Percentiles rank a stretch among this genome's conserved stretches.
Conservation (phyloP, 2,797 vertebrate species). For the Sebastes itinus region DNA sequence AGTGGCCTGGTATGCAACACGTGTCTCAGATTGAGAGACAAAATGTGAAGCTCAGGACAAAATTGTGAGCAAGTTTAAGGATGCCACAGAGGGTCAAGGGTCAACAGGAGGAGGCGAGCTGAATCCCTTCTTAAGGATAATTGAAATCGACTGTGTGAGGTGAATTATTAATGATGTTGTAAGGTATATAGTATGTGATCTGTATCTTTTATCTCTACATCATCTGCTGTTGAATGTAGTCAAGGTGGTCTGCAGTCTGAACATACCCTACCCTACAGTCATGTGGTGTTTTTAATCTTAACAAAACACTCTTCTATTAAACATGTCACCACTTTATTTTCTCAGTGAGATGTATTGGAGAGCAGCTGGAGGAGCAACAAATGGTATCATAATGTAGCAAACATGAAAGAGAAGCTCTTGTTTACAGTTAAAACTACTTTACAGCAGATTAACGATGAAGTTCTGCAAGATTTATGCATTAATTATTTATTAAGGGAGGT, state of each 20-base stretch:
- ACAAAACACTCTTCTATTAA: neutral
- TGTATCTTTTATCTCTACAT: neutral
- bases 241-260: neutral
- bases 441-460: neutral
- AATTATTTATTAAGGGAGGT: neutral
- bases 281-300: neutral
- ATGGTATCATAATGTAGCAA: neutral
- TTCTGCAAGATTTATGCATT: neutral
- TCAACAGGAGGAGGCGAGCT: neutral
- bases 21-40: conserved; percentile 21
- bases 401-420: neutral
- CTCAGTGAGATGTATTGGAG: neutral
- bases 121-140: neutral
- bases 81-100: neutral
- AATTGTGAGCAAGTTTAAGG: neutral
- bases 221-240: neutral
- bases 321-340: neutral
- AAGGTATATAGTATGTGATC: neutral
- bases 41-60: conserved; percentile 21
- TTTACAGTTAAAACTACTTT: neutral
- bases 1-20: conserved; percentile 58
- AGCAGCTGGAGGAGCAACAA: neutral
- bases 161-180: neutral
- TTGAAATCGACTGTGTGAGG: neutral
- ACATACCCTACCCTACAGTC: neutral